Evolutionary conservation across 1,140 invertebrate genomes (phyloP).

Genomic region (Caenorhabditis brenneri): DNA sequence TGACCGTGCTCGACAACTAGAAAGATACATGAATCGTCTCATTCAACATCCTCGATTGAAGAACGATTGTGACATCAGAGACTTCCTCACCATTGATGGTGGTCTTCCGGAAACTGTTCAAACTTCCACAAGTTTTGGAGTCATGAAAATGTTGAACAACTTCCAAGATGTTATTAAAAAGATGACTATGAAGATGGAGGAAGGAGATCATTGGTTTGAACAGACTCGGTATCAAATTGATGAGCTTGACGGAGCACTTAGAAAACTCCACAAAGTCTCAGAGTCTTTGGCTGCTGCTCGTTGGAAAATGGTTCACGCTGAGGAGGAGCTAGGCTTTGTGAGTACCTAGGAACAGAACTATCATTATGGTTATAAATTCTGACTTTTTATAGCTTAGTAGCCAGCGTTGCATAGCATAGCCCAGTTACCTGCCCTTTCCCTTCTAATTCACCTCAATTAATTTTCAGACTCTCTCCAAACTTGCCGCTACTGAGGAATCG

Average conservation of each 20-base stretch:
- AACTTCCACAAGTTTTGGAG: constrained; percentile 92
- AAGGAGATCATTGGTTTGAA: constrained; percentile 99
- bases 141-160: constrained; percentile 90
- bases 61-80: constrained; percentile 89
- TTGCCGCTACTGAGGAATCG: constrained; percentile 93
- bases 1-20: constrained; percentile 85
- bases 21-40: constrained; percentile 88
- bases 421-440: too few species aligned
- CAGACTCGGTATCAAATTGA: constrained; percentile 91
- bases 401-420: too few species aligned
- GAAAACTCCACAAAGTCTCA: constrained; percentile 85
- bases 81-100: constrained; percentile 83
- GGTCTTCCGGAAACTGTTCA: constrained; percentile 92
- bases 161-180: constrained; percentile 80
- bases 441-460: too few species aligned
- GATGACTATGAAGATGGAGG: constrained; percentile 98
- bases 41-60: constrained; percentile 86
- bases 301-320: constrained; percentile 87
- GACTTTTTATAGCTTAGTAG: too few species aligned
- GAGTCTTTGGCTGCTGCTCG: constrained; percentile 86
- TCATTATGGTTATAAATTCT: too few species aligned
- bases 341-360: too few species aligned
- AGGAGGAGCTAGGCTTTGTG: too few species aligned
- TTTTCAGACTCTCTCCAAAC: constrained; percentile 77
- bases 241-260: constrained; percentile 84